These are phyloP conservation scores for Tryphoninae sp. DNA, from an alignment of 2,888 invertebrate species.

Conservation along the genomic window DNA sequence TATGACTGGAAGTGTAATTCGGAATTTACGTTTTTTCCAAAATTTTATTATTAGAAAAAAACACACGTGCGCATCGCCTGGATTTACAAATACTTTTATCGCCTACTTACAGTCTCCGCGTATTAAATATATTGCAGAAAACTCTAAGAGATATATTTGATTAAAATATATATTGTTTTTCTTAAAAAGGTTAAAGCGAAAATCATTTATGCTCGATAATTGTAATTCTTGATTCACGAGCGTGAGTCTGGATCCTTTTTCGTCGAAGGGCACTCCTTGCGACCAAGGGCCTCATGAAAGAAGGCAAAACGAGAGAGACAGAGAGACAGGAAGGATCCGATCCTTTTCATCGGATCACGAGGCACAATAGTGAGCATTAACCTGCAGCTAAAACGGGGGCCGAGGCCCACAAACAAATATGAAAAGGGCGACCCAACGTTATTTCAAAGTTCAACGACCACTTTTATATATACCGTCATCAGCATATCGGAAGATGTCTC, in stretches of 20 bases:
- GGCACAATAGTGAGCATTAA: conserved; percentile 27
- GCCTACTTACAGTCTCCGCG: no score
- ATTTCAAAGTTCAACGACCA: conserved; percentile 68
- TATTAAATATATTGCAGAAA: no score
- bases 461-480: neutral
- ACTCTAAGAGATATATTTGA: no score
- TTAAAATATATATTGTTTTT: no score
- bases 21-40: no score
- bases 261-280: neutral
- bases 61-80: no score
- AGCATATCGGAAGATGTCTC: conserved; percentile 30
- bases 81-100: no score
- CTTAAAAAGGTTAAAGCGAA: no score
- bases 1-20: neutral
- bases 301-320: neutral
- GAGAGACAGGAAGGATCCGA: conserved; percentile 26
- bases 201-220: neutral
- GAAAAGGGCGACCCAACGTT: conserved; percentile 65
- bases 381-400: conserved; percentile 31
- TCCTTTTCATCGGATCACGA: conserved; percentile 16
- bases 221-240: neutral
- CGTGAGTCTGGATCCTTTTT: neutral
- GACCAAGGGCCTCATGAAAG: neutral
- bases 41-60: no score
- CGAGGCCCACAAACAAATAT: conserved; percentile 32